Evolutionary conservation across 1,140 invertebrate species (phyloP), one percentile per base, ranked within the genome.

Genomic region (Heterodera carotae): DNA sequence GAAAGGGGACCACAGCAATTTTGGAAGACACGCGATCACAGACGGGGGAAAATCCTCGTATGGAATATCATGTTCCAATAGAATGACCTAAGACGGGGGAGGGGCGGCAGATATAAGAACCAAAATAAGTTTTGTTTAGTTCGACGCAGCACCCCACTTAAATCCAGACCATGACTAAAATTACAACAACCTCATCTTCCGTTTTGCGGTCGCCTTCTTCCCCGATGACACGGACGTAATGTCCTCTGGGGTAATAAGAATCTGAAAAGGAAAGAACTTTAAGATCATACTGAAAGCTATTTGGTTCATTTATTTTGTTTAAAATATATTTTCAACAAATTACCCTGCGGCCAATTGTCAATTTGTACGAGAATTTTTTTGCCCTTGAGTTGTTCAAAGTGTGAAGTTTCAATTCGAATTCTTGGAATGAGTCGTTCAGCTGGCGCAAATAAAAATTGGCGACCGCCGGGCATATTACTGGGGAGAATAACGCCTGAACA

Each of bases 1-100:
- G 97, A 95, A 27, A 90, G 84, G 84, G 25, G 76, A 88, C 95
- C 95, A 99, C 15, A 95, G 94, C 82, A 95, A 83, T 82, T 92
- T 91, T 0, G 97, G 97, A 33, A 99, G 89, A 88, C 94, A 98
- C 76, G 92, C 92, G 0, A 97, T 91, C 33, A 99, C 97, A 67
- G 93, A 92, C 84, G 96, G 93, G 1, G 95, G 95, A 88, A 99
- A 99, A 83, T 93, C 91, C 83, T 93, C 93, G 87, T 98, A 95
- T 0, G 96, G 96, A 27, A 99, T 93, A 89, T 98, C 96, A 88
- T 99, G 96, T 87, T 99, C 97, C 62, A 99, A 88, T 2, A 99
- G 90, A 60, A 99, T 34, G 15, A 66, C 62, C 62, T 66, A 56
- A 72, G 15, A 62, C 66, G 39, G 39, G 39, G 36, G 36, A 10